These are phyloP conservation scores for Ariolimax columbianus DNA, from an alignment of 2,888 invertebrate genomes.

Conservation along the genomic window DNA sequence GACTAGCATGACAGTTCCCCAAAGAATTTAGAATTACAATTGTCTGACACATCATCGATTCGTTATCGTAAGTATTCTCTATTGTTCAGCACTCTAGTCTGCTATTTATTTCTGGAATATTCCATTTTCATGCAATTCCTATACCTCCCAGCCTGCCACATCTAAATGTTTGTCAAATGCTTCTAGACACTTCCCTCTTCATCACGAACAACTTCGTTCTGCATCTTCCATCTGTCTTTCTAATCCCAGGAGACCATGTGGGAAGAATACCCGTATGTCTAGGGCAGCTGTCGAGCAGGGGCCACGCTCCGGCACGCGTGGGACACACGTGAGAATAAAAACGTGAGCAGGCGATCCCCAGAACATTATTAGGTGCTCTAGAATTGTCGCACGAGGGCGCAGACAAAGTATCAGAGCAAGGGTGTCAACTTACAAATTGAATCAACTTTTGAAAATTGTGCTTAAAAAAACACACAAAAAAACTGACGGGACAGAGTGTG, in stretches of 20 bases:
- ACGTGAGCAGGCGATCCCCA: conserved; percentile 14
- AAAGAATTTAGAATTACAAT: no score
- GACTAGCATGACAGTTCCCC: no score
- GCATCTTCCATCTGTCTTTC: neutral
- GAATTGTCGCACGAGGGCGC: neutral
- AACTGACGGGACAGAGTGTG: neutral
- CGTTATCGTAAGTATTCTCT: no score
- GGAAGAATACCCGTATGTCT: conserved; percentile 30
- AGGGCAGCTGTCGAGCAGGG: conserved; percentile 17
- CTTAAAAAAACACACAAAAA: neutral
- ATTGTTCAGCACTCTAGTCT: no score
- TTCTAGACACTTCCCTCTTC: neutral
- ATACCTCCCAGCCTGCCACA: neutral
- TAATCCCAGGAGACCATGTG: conserved; percentile 3
- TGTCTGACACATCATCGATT: no score
- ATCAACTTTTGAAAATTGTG: neutral
- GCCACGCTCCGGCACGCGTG: conserved; percentile 20
- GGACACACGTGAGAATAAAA: conserved; percentile 32
- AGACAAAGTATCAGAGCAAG: neutral
- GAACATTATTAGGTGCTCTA: conserved; percentile 1
- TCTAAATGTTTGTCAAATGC: neutral
- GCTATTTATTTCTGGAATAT: no score
- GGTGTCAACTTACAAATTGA: conserved; percentile 5
- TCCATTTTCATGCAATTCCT: neutral
- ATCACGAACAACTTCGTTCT: neutral